Base-by-base conservation (phyloP, 2,888 invertebrate species). In the Patella ulyssiponensis region DNA sequence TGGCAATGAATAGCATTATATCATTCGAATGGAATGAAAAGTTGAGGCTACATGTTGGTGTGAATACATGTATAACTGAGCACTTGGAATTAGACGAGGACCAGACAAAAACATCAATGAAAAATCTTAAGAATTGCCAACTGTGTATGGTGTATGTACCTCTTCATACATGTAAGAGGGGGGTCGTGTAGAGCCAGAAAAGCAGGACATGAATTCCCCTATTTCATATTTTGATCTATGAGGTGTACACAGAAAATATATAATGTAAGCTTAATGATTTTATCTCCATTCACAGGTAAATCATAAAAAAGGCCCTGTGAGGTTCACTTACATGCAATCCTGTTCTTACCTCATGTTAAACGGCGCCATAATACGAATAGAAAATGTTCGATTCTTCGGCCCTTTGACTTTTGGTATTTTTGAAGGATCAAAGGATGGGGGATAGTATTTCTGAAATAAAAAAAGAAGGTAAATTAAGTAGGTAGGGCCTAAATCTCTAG, bases 341-440 rank as follows among this genome's bases (percentile, higher is more conserved):
- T 51, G 69, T 33, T 53, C 84, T 79, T 85, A 93, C 92, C 98
- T 94, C 99, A 99, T 99, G 91, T 99, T 99, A 90, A 98, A 99
- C 0, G 99, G 99, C 17, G 99, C 98, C 99, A 99, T 99, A 83
- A 99, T 94, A 86, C 99, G 95, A 58, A 99, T 99, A 1, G 98
- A 98, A 90, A 98, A 99, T 91, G 98, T 98, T 7, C 98, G 94
- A 92, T 98, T 98, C 93, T 96, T 96, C 44, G 86, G 85, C 52
- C 84, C 83, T 75, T 88, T 89, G 94, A 98, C 96, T 83, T 98
- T 97, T 85, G 99, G 99, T 74, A 99, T 98, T 93, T 99, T 99
- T 77, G 98, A 96, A 1, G 99, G 99, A 95, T 99, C 99, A 92
- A 98, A 99, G 94, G 99, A 99, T 90, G 99, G 99, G 0, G 99